A percentile compares a stretch with the other conserved stretches of the same genome.
Conservation (phyloP, 1,140 invertebrate genomes). For the Diorhabda sublineata region DNA sequence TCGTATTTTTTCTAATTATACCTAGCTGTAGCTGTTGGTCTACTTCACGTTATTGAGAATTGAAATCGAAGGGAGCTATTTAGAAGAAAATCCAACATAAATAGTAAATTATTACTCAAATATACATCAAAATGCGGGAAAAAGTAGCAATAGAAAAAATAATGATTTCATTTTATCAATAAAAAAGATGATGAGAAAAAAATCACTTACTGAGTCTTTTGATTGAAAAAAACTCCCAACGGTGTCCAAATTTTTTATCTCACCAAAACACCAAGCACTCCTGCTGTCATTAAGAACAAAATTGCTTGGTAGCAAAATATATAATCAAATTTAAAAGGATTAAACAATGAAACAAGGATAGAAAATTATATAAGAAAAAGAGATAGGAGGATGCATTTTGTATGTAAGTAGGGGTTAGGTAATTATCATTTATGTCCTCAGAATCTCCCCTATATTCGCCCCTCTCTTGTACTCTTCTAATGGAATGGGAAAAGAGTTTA, state of each 20-base stretch:
- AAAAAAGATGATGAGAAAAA: background rate
- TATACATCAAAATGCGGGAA: too few species aligned
- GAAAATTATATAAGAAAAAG: background rate
- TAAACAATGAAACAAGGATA: background rate
- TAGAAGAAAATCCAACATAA: too few species aligned
- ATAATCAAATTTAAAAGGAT: background rate
- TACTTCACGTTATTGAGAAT: too few species aligned
- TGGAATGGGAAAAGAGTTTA: background rate
- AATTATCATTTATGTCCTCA: background rate
- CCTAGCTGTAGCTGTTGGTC: too few species aligned
- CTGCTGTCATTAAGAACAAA: background rate
- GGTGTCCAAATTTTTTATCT: background rate
- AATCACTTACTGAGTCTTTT: background rate
- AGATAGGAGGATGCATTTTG: background rate
- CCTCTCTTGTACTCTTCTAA: background rate
- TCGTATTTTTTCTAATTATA: too few species aligned
- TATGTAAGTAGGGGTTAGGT: background rate
- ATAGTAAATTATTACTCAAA: too few species aligned
- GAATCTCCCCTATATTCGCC: background rate
- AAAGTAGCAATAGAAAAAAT: too few species aligned
- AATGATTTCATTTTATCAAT: background rate
- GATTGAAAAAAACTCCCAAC: background rate
- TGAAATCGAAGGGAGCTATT: too few species aligned
- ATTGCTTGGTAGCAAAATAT: background rate
- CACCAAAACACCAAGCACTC: background rate